Percentiles rank a stretch among this genome's conserved stretches.
Conservation (phyloP, 2,113 vertebrate species). For the Alectura lathami region DNA sequence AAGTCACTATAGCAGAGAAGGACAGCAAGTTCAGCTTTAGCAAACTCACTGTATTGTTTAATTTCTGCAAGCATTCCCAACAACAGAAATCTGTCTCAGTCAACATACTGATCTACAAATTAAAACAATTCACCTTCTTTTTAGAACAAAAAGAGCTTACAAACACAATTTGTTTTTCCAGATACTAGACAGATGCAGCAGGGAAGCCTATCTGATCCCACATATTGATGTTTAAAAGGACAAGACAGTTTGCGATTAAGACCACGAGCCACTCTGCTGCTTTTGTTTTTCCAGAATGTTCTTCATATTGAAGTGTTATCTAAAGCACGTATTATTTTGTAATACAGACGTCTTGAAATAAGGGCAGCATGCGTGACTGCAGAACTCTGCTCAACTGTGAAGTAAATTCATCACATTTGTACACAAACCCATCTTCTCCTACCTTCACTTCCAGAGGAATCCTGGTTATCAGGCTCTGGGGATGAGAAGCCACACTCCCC, state of each 20-base stretch:
- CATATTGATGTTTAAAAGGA: neutral
- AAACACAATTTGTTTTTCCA: rapidly evolving
- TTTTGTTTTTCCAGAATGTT: neutral
- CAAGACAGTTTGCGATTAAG: neutral
- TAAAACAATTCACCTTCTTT: neutral
- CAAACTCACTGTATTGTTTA: neutral
- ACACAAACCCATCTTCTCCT: neutral
- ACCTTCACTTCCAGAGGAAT: constrained; percentile 98
- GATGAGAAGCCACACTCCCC: constrained; percentile 92
- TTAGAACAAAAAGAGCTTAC: neutral
- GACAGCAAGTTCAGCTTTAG: neutral
- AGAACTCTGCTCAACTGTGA: neutral
- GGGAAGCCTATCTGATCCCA: neutral
- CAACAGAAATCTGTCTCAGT: neutral
- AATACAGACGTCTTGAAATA: neutral
- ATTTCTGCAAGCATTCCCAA: neutral
- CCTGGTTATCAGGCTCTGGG: constrained; percentile 92
- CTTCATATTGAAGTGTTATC: neutral
- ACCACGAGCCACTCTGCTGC: neutral
- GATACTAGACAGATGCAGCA: neutral
- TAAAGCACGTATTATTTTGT: neutral
- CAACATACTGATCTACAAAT: neutral
- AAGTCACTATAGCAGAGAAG: neutral
- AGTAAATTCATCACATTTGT: neutral
- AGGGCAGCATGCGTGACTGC: neutral